phyloP scores from a whole-genome alignment of 2,797 vertebrate species.

The Malacoraja senta region DNA sequence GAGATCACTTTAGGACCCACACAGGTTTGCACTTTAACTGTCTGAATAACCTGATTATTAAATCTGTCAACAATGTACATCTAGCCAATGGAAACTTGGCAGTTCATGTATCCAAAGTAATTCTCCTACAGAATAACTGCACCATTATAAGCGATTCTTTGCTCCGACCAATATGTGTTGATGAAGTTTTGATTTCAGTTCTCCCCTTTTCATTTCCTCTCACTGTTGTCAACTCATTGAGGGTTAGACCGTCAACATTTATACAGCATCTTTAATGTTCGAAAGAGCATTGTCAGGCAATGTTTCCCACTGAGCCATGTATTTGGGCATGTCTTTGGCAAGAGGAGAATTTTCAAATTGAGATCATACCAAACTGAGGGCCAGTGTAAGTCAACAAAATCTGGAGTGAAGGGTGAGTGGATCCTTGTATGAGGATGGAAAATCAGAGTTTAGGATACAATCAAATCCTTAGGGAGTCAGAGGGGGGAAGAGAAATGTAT shows the following conservation, averaged over 20 bases:
- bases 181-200: background rate
- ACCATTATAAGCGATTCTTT: background rate
- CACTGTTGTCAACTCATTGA: background rate
- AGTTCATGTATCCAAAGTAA: background rate
- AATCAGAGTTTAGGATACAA: background rate
- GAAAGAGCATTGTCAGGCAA: background rate
- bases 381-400: background rate
- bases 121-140: background rate
- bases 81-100: background rate
- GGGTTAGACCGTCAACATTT: background rate
- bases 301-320: background rate
- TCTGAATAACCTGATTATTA: background rate
- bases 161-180: background rate
- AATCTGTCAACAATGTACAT: background rate
- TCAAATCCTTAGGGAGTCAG: background rate
- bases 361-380: background rate
- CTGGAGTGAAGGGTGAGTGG: background rate
- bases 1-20: constrained; percentile 95
- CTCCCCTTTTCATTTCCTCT: background rate
- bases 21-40: constrained; percentile 69
- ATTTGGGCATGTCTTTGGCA: background rate
- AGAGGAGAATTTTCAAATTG: background rate
- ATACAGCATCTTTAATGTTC: background rate
- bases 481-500: background rate
- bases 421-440: background rate